Evolutionary conservation across 2,113 vertebrate genomes (phyloP), one percentile per base, ranked within the genome.

Genomic region (Istiophorus platypterus): DNA sequence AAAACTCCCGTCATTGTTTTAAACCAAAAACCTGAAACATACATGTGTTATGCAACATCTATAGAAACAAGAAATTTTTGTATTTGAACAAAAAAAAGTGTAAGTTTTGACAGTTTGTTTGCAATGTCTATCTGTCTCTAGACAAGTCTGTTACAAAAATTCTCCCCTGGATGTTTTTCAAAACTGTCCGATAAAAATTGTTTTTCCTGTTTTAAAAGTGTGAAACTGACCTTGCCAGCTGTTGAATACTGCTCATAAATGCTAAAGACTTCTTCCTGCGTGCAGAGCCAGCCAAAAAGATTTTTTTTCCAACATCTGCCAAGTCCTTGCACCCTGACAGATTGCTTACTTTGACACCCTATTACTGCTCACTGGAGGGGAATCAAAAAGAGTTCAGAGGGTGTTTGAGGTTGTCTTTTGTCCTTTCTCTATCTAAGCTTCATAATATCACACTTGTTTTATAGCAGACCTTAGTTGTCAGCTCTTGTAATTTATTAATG

Each of bases 331-430:
- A 61, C 70, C 45, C 76, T 81, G 77, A 91, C 81, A 90, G 85
- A 85, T 89, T 90, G 90, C 85, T 80, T 76, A 83, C 76, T 90
- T 73, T 88, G 88, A 88, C 89, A 89, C 73, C 70, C 76, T 86
- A 85, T 91, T 87, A 87, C 69, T 72, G 76, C 78, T 89, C 62
- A 59, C 34, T 20, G 0, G 66, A 69, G 56, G 49, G 52, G 39
- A 75, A 81, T 82, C 63, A 62, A 61, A 71, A 78, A 62, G 39
- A 82, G 71, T 76, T 86, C 65, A 85, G 71, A 76, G 69, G 72
- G 15, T 73, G 29, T 54, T 54, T 54, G 22, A 68, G 57, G 65
- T 78, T 74, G 63, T 72, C 57, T 72, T 68, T 82, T 76, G 73
- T 52, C 52, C 67, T 82, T 75, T 69, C 64, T 76, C 57, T 26